phyloP scores from a whole-genome alignment of 2,888 invertebrate species.

The Ametastegia equiseti region DNA sequence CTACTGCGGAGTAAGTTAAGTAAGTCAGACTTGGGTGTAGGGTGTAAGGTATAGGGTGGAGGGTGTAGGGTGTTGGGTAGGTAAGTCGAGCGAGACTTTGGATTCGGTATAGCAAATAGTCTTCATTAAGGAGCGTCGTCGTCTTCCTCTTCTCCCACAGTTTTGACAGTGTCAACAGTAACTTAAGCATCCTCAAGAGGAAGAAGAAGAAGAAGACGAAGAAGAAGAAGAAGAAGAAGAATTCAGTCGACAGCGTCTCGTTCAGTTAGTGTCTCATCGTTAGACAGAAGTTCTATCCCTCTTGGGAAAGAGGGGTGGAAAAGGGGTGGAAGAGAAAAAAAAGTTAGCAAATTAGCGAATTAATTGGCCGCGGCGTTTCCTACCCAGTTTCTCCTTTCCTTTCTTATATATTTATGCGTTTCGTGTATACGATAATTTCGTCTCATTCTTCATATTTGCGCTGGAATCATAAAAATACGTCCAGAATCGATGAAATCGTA shows the following conservation, averaged over 20 bases:
- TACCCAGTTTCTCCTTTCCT: too few relatives aligned
- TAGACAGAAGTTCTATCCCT: constrained; percentile 13
- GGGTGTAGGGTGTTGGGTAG: not conserved
- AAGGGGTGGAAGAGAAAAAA: not conserved
- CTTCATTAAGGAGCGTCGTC: constrained; percentile 17
- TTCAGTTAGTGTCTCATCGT: constrained; percentile 14
- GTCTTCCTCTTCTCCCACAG: too few relatives aligned
- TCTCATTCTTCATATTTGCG: too few relatives aligned
- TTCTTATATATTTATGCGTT: too few relatives aligned
- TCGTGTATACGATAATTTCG: too few relatives aligned
- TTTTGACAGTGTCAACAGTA: constrained; percentile 34
- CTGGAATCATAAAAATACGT: too few relatives aligned
- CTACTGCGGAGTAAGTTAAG: not conserved
- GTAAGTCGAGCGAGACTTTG: constrained; percentile 9
- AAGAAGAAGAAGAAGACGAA: constrained; percentile 30
- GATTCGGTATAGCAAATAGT: constrained; percentile 25
- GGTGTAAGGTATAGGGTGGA: not conserved
- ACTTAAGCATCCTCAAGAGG: not conserved
- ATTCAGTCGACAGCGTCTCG: constrained; percentile 18
- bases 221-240: constrained; percentile 30
- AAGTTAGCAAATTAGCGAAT: constrained; percentile 15
- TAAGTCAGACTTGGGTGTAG: too few relatives aligned
- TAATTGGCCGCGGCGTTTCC: constrained; percentile 9
- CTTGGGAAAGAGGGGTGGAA: not conserved
- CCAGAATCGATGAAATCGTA: too few relatives aligned